Evolutionary conservation across 2,113 vertebrate species (phyloP).

Genomic region (Tursiops truncatus): DNA sequence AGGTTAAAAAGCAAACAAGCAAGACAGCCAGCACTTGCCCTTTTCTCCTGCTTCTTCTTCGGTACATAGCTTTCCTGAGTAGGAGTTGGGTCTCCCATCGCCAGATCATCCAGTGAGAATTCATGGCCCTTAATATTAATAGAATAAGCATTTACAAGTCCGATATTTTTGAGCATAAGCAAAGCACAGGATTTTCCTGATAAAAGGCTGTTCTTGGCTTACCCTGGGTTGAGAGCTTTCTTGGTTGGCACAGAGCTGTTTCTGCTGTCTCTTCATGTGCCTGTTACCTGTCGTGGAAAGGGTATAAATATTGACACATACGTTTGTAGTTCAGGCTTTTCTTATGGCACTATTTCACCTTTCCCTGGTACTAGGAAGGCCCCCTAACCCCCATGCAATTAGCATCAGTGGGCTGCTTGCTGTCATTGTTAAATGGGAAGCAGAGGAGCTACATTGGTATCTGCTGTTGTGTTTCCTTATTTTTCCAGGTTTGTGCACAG

Average conservation of each 20-base stretch:
- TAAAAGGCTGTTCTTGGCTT: conserved; percentile 20
- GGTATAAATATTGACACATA: conserved; percentile 76
- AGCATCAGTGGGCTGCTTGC: conserved; percentile 51
- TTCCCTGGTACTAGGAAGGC: conserved; percentile 52
- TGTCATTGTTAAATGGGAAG: conserved; percentile 52
- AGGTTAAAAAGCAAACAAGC: neutral
- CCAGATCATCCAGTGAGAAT: neutral
- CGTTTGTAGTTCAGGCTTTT: conserved; percentile 57
- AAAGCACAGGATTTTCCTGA: conserved; percentile 22
- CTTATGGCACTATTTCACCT: conserved; percentile 65
- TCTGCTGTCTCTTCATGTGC: conserved; percentile 63
- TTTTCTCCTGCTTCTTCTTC: neutral
- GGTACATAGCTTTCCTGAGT: neutral
- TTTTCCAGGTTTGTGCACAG: conserved; percentile 5
- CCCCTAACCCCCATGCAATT: conserved; percentile 46
- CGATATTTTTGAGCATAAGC: conserved; percentile 11
- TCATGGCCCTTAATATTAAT: neutral
- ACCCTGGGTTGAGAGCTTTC: neutral
- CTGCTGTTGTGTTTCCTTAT: conserved; percentile 1
- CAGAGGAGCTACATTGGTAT: neutral
- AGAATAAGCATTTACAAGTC: conserved; percentile 59
- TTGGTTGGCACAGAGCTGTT: neutral
- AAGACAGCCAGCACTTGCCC: neutral
- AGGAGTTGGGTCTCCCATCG: neutral
- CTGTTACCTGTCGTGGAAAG: conserved; percentile 61